Evolutionary conservation across 1,140 invertebrate species (phyloP).

Genomic region (Venustaconcha ellipsiformis): DNA sequence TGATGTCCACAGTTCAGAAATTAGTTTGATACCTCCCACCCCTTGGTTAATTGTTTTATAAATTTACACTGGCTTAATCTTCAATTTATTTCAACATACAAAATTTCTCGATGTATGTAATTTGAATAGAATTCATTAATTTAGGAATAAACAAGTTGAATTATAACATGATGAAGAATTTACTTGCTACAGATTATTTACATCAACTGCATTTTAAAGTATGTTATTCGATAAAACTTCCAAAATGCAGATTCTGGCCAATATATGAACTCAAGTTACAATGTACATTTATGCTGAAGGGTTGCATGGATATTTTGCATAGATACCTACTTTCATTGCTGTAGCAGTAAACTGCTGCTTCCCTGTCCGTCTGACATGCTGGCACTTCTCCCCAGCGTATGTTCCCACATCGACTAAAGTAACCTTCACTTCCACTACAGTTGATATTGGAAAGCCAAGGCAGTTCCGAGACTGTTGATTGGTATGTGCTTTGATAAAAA

Average conservation of each 20-base stretch:
- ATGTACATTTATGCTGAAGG: neutral
- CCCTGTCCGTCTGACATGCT: slow-evolving; percentile 15
- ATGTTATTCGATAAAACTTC: neutral
- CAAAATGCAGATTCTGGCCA: neutral
- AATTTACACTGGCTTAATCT: neutral
- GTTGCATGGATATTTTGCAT: neutral
- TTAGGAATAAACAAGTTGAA: neutral
- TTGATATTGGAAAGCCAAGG: slow-evolving; percentile 31
- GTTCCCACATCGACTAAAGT: slow-evolving; percentile 26
- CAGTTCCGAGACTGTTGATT: slow-evolving; percentile 9
- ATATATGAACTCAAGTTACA: neutral
- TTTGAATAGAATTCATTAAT: slow-evolving; percentile 13
- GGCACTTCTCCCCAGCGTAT: slow-evolving; percentile 21
- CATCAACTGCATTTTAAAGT: no score
- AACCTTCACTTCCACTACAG: slow-evolving; percentile 29
- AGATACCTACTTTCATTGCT: slow-evolving; percentile 23
- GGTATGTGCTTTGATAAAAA: slow-evolving; percentile 22
- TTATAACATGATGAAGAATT: slow-evolving; percentile 4
- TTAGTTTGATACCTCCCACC: no score
- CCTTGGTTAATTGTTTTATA: no score
- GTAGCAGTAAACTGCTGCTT: slow-evolving; percentile 25
- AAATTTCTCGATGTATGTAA: neutral
- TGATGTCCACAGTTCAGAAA: no score
- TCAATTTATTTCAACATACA: neutral
- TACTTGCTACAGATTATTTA: neutral